Evolutionary conservation across 1,140 invertebrate species (phyloP).

Genomic region (Pogonus chalceus): DNA sequence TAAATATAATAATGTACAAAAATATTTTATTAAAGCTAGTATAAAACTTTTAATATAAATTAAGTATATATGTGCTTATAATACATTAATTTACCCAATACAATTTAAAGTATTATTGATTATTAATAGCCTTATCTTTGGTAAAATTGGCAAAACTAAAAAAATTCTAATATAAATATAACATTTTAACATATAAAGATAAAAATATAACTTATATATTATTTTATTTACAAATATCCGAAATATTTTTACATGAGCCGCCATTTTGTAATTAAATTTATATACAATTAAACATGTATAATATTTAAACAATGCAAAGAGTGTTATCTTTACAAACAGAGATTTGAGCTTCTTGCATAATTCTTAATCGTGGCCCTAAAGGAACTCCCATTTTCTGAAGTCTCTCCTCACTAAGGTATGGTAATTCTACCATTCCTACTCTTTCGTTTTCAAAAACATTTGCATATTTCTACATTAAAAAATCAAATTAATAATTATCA

Average conservation of each 20-base stretch:
- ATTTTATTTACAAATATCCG: neutral
- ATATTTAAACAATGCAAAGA: conserved; percentile 36
- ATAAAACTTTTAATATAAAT: neutral
- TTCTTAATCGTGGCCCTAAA: conserved; percentile 75
- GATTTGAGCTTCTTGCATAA: conserved; percentile 79
- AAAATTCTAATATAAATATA: neutral
- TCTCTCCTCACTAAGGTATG: conserved; percentile 82
- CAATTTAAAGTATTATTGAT: neutral
- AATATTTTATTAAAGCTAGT: conserved; percentile 1
- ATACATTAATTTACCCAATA: neutral
- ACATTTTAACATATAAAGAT: neutral
- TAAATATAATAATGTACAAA: neutral
- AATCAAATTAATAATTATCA: neutral
- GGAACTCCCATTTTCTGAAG: conserved; percentile 83
- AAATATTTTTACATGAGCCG: neutral
- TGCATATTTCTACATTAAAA: conserved; percentile 72
- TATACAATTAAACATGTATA: conserved; percentile 1
- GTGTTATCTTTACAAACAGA: conserved; percentile 48
- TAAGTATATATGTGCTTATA: neutral
- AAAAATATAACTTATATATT: neutral
- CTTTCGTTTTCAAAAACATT: conserved; percentile 75
- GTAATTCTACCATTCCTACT: conserved; percentile 84
- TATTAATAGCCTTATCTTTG: conserved; percentile 6
- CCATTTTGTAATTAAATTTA: neutral
- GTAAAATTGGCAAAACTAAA: conserved; percentile 2